Evolutionary conservation across 2,113 vertebrate species (phyloP).

Genomic region (Symphodus melops): DNA sequence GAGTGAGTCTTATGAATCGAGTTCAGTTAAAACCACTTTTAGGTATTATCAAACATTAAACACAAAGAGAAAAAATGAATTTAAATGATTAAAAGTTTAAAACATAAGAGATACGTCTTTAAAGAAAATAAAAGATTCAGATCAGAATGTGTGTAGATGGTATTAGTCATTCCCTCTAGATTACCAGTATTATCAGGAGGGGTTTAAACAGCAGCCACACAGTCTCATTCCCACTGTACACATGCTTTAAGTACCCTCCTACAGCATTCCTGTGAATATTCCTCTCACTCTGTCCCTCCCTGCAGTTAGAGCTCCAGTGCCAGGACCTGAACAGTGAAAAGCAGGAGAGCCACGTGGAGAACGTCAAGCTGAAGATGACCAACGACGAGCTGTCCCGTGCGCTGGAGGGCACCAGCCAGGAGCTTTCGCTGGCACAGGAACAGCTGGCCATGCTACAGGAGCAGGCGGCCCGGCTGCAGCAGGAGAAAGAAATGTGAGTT

Average conservation of each 20-base stretch:
- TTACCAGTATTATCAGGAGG: constrained; percentile 11
- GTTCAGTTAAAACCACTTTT: not conserved
- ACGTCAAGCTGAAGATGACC: constrained; percentile 88
- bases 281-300: not conserved
- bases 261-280: not conserved
- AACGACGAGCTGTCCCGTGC: constrained; percentile 89
- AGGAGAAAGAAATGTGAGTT: constrained; percentile 92
- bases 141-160: not conserved
- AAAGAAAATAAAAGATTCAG: not conserved
- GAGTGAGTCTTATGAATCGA: constrained; percentile 71
- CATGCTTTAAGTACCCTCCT: not conserved
- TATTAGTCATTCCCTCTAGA: not conserved
- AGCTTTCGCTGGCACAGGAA: constrained; percentile 86
- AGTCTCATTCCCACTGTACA: not conserved
- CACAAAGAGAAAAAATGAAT: too few relatives aligned
- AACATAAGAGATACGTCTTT: not conserved
- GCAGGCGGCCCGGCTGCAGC: constrained; percentile 84
- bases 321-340: constrained; percentile 87
- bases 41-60: too few relatives aligned
- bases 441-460: constrained; percentile 89
- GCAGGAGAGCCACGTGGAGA: constrained; percentile 89
- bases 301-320: constrained; percentile 90
- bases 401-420: constrained; percentile 84
- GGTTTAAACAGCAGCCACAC: constrained; percentile 10
- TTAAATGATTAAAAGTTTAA: too few relatives aligned